Evolutionary conservation across 2,113 vertebrate genomes (phyloP).

Genomic region (Eleginops maclovinus): DNA sequence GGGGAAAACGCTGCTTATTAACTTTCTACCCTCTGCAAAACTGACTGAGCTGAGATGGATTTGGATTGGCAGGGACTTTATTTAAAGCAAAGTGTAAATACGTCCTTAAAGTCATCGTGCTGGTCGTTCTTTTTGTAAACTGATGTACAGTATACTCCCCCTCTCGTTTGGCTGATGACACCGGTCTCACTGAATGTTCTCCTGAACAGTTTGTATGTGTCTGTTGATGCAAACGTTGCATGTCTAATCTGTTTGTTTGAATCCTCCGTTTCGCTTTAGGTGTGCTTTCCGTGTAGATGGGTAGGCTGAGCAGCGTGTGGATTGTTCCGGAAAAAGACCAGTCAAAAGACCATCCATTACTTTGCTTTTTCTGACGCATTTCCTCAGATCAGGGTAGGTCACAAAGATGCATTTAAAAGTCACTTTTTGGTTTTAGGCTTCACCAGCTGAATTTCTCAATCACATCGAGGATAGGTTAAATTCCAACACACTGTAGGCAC

Average conservation of each 20-base stretch:
- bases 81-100: conserved; percentile 69
- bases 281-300: conserved; percentile 61
- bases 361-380: conserved; percentile 37
- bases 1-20: conserved; percentile 47
- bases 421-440: conserved; percentile 22
- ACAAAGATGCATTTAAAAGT: neutral
- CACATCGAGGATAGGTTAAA: neutral
- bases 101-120: conserved; percentile 42
- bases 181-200: conserved; percentile 67
- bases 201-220: conserved; percentile 61
- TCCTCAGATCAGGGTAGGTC: conserved; percentile 23
- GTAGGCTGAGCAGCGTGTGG: conserved; percentile 17
- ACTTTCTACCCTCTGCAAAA: conserved; percentile 55
- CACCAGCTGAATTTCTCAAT: no score
- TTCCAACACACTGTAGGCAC: neutral
- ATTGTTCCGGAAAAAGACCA: conserved; percentile 39
- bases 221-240: conserved; percentile 75
- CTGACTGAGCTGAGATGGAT: conserved; percentile 18
- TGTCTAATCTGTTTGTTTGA: conserved; percentile 70
- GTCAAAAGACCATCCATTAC: conserved; percentile 14
- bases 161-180: conserved; percentile 53
- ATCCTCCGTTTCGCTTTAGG: conserved; percentile 50
- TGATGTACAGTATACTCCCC: conserved; percentile 68
- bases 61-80: conserved; percentile 44
- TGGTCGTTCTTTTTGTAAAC: conserved; percentile 59